Percentiles rank a stretch among this genome's conserved stretches.
Evolutionary conservation across 2,888 invertebrate genomes (phyloP).

Genomic region (Branchinecta sandiegonensis): DNA sequence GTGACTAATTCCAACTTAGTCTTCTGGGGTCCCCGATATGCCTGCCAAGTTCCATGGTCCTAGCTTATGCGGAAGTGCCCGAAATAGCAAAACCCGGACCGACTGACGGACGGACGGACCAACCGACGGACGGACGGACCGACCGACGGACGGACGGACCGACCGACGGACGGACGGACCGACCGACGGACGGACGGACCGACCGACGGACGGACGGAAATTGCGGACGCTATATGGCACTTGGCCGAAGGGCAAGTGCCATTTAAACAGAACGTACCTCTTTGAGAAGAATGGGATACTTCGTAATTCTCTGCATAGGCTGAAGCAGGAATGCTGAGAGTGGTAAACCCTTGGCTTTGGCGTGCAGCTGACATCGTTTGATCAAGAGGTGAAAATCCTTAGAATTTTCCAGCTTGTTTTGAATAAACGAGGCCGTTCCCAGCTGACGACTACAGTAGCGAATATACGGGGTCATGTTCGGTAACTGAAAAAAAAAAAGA

Average conservation of each 20-base stretch:
- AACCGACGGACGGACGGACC: no score
- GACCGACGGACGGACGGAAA: no score
- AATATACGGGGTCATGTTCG: conserved; percentile 53
- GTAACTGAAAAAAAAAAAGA: conserved; percentile 29
- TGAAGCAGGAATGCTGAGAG: conserved; percentile 59
- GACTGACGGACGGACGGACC: no score
- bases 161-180: no score
- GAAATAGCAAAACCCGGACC: no score
- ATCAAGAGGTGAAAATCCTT: conserved; percentile 47
- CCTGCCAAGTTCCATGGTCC: no score
- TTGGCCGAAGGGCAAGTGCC: no score
- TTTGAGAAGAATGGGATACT: conserved; percentile 56
- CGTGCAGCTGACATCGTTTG: conserved; percentile 48
- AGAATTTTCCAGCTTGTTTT: conserved; percentile 47
- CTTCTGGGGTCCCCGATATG: no score
- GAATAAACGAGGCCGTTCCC: conserved; percentile 50
- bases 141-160: no score
- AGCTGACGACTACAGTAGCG: conserved; percentile 59
- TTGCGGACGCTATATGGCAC: conserved; percentile 11
- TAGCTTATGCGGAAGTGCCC: no score
- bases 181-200: no score
- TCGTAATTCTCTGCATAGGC: conserved; percentile 66
- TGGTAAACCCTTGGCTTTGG: conserved; percentile 53
- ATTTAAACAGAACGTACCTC: conserved; percentile 40
- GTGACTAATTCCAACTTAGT: no score